A percentile compares a stretch with the other conserved stretches of the same genome.
phyloP scores from a whole-genome alignment of 2,113 vertebrate genomes.

The Myiopsitta monachus region DNA sequence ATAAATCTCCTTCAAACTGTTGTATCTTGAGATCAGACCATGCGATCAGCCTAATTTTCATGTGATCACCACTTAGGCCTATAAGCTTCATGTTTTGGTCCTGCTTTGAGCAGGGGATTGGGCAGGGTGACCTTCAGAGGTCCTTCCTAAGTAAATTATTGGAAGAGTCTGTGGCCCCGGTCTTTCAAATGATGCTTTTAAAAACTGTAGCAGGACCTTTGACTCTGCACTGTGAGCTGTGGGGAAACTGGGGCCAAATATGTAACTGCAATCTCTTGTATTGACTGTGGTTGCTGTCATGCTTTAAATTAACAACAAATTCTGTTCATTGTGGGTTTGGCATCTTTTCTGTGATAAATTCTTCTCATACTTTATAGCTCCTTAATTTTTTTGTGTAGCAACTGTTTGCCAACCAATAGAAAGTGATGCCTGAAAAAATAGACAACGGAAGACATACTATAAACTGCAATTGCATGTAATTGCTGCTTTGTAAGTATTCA shows the following conservation, averaged over 20 bases:
- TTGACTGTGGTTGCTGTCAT: not conserved
- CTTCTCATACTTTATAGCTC: not conserved
- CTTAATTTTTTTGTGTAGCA: not conserved
- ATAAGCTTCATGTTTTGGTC: not conserved
- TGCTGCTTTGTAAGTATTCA: not conserved
- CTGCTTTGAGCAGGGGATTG: not conserved
- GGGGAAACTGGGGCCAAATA: not conserved
- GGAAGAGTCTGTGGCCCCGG: not conserved
- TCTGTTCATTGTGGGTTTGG: not conserved
- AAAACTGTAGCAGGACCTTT: not conserved
- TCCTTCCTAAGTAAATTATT: not conserved
- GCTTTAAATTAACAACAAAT: not conserved
- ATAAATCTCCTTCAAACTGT: not conserved
- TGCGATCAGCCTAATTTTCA: no score
- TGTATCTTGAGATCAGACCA: not conserved
- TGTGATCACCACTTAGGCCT: not conserved
- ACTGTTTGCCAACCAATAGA: not conserved
- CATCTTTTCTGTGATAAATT: not conserved
- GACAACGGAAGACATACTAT: not conserved
- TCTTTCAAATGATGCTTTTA: not conserved
- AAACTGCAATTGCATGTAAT: not conserved
- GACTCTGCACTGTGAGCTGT: not conserved
- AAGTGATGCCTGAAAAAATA: not conserved
- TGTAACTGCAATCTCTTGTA: not conserved
- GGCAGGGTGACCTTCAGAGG: not conserved